These are phyloP conservation scores for Caenorhabditis japonica DNA, from an alignment of 2,888 invertebrate genomes.

Conservation along the genomic window DNA sequence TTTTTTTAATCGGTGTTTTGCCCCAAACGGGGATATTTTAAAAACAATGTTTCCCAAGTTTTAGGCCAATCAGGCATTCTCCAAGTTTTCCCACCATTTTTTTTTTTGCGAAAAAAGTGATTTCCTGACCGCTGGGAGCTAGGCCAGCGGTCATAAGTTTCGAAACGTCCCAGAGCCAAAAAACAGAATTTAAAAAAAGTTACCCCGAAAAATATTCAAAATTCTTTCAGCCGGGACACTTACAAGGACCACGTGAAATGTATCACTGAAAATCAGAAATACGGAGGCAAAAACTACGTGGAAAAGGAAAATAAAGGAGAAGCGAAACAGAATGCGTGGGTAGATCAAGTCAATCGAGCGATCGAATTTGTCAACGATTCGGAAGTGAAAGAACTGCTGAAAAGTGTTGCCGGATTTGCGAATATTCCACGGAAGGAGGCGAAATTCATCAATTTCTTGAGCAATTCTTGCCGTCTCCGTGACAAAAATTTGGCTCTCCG, in stretches of 20 bases:
- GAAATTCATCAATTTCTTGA: slow-evolving; percentile 75
- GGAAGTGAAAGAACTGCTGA: slow-evolving; percentile 64
- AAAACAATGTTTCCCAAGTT: too few relatives aligned
- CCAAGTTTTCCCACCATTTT: too few relatives aligned
- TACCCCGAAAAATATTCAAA: too few relatives aligned
- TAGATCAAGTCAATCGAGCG: slow-evolving; percentile 77
- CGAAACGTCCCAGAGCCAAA: too few relatives aligned
- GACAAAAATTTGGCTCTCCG: slow-evolving; percentile 56
- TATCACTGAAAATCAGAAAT: slow-evolving; percentile 88
- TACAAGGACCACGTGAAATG: slow-evolving; percentile 88
- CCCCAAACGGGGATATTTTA: too few relatives aligned
- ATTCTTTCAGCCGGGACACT: slow-evolving; percentile 86
- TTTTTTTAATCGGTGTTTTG: too few relatives aligned
- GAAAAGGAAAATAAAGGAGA: slow-evolving; percentile 79
- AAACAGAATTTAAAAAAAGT: too few relatives aligned
- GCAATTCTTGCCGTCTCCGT: slow-evolving; percentile 62
- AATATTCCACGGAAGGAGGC: slow-evolving; percentile 75
- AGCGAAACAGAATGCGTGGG: slow-evolving; percentile 79
- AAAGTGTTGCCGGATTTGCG: slow-evolving; percentile 61
- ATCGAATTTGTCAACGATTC: slow-evolving; percentile 67
- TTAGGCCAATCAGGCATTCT: too few relatives aligned
- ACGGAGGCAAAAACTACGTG: slow-evolving; percentile 82
- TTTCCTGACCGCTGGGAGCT: too few relatives aligned
- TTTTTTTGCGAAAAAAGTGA: too few relatives aligned
- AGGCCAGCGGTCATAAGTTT: too few relatives aligned